Base-by-base conservation (phyloP, 2,888 invertebrate genomes). In the Neoitamus cyanurus region DNA sequence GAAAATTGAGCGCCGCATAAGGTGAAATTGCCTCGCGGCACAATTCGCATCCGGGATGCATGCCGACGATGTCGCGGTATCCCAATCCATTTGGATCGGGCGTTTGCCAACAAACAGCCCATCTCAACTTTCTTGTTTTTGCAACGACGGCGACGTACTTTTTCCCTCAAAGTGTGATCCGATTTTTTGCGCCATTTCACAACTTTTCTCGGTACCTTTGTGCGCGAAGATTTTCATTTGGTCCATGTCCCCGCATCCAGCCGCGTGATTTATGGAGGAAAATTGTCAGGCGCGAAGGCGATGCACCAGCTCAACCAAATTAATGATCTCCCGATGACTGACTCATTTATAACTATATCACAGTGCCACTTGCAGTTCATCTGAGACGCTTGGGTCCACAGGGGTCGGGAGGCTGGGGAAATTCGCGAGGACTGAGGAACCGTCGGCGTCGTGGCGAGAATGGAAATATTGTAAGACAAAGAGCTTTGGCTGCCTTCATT, bases 321-420 rank as follows among this genome's bases (percentile, higher is more conserved):
- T 82, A 82, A 82, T 69, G 82, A 82, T 82, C 69, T 20, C 69
- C 82, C 68, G 25, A 82, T 82, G 82, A 82, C 69, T 82, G 68
- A 58, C 68, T 80, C 58, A 68, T 80, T 80, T 80, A 58, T 48
- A 80, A 58, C 20, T 25, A 77, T 9, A 20, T 15, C 31, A 31
- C 31, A 58, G 37, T 77, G 77, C 78, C 48, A 78, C n/a, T 78
- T 46, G 78, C 48, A 78, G 37, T 9, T 37, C 37, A 13, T 6
- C 28, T 58, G 9, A 6, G 58, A 58, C 20, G 25, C 15, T 58
- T 15, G 15, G 25, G 20, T 9, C 58, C 58, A 15, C 58, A 15
- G 25, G 25, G 58, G 20, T 6, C n/a, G n/a, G 20, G 58, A 7
- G 20, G 25, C 58, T 58, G 58, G 58, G 5, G 9, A 58, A n/a